Conservation (phyloP, 1,140 invertebrate genomes). For the Matsumurasca onukii region DNA sequence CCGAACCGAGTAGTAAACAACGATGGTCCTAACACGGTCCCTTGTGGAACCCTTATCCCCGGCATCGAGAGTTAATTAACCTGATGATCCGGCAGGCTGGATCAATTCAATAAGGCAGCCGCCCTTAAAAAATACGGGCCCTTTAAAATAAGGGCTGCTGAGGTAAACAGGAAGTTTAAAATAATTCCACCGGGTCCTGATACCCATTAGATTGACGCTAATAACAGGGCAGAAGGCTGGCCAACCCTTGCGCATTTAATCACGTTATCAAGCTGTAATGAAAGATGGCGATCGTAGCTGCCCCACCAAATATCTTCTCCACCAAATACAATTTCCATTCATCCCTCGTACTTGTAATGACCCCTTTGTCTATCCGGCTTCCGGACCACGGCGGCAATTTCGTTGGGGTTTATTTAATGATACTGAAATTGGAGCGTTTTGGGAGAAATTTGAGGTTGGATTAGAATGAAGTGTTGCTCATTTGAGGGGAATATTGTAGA, state of each 20-base stretch:
- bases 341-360: slow-evolving; percentile 10
- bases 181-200: slow-evolving; percentile 16
- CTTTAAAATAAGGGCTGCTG: slow-evolving; percentile 21
- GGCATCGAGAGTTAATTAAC: slow-evolving; percentile 10
- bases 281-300: slow-evolving; percentile 18
- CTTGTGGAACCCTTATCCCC: no score
- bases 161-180: slow-evolving; percentile 27
- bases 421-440: no score
- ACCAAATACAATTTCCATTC: slow-evolving; percentile 25
- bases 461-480: no score
- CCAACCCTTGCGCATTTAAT: slow-evolving; percentile 13
- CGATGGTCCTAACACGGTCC: no score
- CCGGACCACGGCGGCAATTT: no score
- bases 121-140: slow-evolving; percentile 12
- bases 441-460: no score
- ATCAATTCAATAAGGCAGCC: neutral
- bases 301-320: slow-evolving; percentile 4
- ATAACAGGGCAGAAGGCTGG: slow-evolving; percentile 17
- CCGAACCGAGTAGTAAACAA: no score
- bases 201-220: slow-evolving; percentile 15
- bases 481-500: no score
- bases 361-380: slow-evolving; percentile 10
- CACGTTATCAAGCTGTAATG: slow-evolving; percentile 18
- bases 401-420: no score
- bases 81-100: neutral